Evolutionary conservation across 1,140 invertebrate species (phyloP).

Genomic region (Neotoxoptera formosana): DNA sequence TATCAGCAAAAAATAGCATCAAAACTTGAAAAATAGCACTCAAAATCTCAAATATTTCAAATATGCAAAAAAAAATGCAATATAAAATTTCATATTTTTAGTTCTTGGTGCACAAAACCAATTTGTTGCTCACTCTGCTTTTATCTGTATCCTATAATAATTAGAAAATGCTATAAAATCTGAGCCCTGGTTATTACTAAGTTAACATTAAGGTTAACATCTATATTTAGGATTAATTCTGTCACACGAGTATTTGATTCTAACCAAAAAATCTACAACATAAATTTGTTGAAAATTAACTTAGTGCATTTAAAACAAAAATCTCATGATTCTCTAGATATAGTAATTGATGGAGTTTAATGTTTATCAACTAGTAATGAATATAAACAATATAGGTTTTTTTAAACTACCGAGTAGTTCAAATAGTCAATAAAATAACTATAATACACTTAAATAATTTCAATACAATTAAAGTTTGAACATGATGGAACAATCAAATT

Average conservation of each 20-base stretch:
- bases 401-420: not conserved
- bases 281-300: not conserved
- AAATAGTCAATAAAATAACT: not conserved
- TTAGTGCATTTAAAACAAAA: not conserved
- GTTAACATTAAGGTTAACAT: not conserved
- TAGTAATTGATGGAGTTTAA: not conserved
- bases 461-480: not conserved
- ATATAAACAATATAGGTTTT: not conserved
- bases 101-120: too few species aligned
- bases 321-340: not conserved
- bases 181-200: not conserved
- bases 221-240: not conserved
- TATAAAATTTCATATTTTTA: too few species aligned
- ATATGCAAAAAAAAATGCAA: too few species aligned
- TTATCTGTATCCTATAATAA: too few species aligned
- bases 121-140: too few species aligned
- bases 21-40: too few species aligned
- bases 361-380: too few species aligned
- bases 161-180: too few species aligned
- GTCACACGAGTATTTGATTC: not conserved
- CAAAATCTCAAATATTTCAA: too few species aligned
- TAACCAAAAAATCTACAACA: not conserved
- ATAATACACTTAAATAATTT: not conserved
- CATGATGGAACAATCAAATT: not conserved
- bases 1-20: too few species aligned